Base-by-base conservation (phyloP, 2,113 vertebrate genomes). In the Halichoeres trimaculatus region DNA sequence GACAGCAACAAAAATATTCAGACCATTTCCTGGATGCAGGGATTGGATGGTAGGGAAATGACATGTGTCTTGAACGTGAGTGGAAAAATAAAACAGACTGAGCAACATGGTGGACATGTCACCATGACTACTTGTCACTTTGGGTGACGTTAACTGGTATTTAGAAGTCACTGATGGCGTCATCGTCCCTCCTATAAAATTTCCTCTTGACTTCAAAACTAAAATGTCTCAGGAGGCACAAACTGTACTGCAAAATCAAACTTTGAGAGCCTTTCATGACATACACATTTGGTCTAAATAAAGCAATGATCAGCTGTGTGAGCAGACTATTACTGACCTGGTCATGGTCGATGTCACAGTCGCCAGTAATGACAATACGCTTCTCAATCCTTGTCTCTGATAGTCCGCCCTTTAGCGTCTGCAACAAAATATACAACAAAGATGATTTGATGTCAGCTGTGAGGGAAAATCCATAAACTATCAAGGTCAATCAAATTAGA, bases 331-430 rank as follows among this genome's bases (percentile, higher is more conserved):
- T 8, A 89, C 91, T 94, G 84, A 99, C 98, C 96, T 99, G 93
- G 76, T 99, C 98, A 10, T 99, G 98, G 89, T 99, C 98, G 79
- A 99, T 98, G 90, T 98, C 97, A 14, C 95, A 94, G 93, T 99
- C 98, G 56, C 98, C 98, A 2, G 97, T 98, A 76, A 99, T 99
- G 78, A 99, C 97, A 67, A 99, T 99, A 67, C 98, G 97, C 70
- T 99, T 99, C 87, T 99, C 98, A 85, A 99, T 99, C 93, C 98
- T 96, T 10, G 98, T 99, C 94, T 99, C 98, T 10, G 98, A 99
- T 43, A 98, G 94, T 19, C 98, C 98, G 47, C 96, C 98, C 92
- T 99, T 99, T 65, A 87, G 61, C 4, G 80, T 91, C 89, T 88
- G 85, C 14, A 64, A 60, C 3, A 24, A 40, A 79, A 26, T 10